These are phyloP conservation scores for Phataginus tricuspis DNA, from an alignment of 2,797 vertebrate species.

Conservation along the genomic window DNA sequence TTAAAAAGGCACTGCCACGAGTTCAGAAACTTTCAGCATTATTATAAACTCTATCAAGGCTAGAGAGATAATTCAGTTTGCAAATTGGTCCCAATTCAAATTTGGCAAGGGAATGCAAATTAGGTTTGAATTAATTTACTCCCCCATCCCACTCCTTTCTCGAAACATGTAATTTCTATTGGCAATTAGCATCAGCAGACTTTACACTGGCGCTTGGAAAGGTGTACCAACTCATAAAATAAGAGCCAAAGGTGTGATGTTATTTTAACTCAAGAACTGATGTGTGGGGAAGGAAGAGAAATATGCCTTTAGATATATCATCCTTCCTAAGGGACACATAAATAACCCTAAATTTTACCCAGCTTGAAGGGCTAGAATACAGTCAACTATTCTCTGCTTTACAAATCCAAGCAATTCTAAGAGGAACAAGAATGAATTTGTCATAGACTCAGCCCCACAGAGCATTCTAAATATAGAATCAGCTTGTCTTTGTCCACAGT, in stretches of 20 bases:
- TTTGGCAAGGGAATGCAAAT: slow-evolving; percentile 77
- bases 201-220: slow-evolving; percentile 69
- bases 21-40: slow-evolving; percentile 76
- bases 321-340: slow-evolving; percentile 60
- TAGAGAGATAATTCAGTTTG: slow-evolving; percentile 79
- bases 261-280: slow-evolving; percentile 68
- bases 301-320: slow-evolving; percentile 16
- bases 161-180: slow-evolving; percentile 77
- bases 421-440: slow-evolving; percentile 59
- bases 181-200: slow-evolving; percentile 74
- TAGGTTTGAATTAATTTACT: slow-evolving; percentile 76
- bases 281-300: slow-evolving; percentile 59
- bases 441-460: slow-evolving; percentile 3
- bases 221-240: slow-evolving; percentile 63
- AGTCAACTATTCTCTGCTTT: slow-evolving; percentile 31
- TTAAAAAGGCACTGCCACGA: slow-evolving; percentile 75
- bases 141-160: slow-evolving; percentile 49
- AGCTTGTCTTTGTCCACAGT: slow-evolving; percentile 59
- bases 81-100: slow-evolving; percentile 80
- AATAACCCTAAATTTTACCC: slow-evolving; percentile 59
- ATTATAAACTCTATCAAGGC: slow-evolving; percentile 76
- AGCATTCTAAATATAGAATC: slow-evolving; percentile 74
- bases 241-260: slow-evolving; percentile 64
- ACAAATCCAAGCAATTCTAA: slow-evolving; percentile 56
- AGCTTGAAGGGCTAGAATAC: slow-evolving; percentile 44